Conservation (phyloP, 2,113 vertebrate genomes). For the Perca fluviatilis region DNA sequence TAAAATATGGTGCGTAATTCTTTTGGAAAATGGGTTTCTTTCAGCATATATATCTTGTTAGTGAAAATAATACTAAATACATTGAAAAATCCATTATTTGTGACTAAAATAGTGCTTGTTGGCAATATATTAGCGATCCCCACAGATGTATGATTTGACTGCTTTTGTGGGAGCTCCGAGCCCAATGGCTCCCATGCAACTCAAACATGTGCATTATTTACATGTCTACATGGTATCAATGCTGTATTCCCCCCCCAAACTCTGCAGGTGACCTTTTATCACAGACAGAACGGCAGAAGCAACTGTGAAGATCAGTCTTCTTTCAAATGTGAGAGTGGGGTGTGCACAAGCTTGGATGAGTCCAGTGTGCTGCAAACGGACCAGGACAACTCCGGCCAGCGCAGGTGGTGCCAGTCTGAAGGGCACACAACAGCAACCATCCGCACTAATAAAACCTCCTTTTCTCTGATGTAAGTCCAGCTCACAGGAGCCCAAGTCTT, state of each 20-base stretch:
- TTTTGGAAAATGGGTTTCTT: no score
- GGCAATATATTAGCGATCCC: no score
- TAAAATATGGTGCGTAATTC: no score
- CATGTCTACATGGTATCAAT: no score
- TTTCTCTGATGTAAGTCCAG: slow-evolving; percentile 64
- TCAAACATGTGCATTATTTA: no score
- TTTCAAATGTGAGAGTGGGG: slow-evolving; percentile 22
- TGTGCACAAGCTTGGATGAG: slow-evolving; percentile 16
- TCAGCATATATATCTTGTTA: no score
- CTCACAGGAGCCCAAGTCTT: neutral
- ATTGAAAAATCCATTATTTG: no score
- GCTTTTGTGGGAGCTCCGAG: no score
- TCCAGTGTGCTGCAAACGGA: slow-evolving; percentile 27
- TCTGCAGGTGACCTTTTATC: slow-evolving; percentile 67
- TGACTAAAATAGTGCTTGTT: no score
- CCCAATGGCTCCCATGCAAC: no score
- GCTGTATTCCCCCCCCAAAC: neutral
- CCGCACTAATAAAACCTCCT: neutral
- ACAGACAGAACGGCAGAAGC: slow-evolving; percentile 64
- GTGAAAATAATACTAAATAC: no score
- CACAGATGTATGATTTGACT: no score
- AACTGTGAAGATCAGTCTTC: slow-evolving; percentile 31
- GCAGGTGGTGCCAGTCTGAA: slow-evolving; percentile 77
- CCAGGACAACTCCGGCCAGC: neutral
- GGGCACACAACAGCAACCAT: slow-evolving; percentile 17